Percentiles rank a stretch among this genome's conserved stretches.
Conservation (phyloP, 2,113 vertebrate genomes). For the Triplophysa tibetana region DNA sequence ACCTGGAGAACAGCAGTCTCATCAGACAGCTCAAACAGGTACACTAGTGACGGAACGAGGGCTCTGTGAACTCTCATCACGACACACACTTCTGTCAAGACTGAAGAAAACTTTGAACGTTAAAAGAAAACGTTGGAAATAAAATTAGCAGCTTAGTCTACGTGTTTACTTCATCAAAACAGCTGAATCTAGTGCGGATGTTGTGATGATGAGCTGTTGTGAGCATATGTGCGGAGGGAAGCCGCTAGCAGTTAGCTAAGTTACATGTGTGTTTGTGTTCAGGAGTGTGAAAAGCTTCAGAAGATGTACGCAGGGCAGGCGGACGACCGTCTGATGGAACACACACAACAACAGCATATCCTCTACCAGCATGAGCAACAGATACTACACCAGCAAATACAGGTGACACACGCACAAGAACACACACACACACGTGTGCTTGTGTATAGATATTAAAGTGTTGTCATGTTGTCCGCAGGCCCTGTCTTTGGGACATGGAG, state of each 20-base stretch:
- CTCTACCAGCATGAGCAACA: constrained; percentile 95
- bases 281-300: constrained; percentile 98
- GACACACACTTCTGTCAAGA: too few relatives aligned
- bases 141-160: too few relatives aligned
- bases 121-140: too few relatives aligned
- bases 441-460: neutral
- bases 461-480: constrained; percentile 74
- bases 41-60: neutral
- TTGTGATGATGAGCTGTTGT: neutral
- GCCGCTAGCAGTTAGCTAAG: too few relatives aligned
- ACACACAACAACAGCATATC: constrained; percentile 97
- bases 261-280: constrained; percentile 34
- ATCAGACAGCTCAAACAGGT: constrained; percentile 98
- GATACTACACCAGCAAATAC: constrained; percentile 87
- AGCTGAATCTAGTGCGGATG: too few relatives aligned
- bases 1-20: constrained; percentile 95
- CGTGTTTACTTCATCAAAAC: too few relatives aligned
- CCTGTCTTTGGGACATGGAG: constrained; percentile 83
- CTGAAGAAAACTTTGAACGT: too few relatives aligned
- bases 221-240: constrained; percentile 29
- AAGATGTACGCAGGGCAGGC: constrained; percentile 93
- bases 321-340: constrained; percentile 89
- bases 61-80: too few relatives aligned
- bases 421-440: neutral
- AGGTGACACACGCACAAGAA: constrained; percentile 65